Conservation (phyloP, 2,888 invertebrate species). For the Tetheella fluctuosa region DNA sequence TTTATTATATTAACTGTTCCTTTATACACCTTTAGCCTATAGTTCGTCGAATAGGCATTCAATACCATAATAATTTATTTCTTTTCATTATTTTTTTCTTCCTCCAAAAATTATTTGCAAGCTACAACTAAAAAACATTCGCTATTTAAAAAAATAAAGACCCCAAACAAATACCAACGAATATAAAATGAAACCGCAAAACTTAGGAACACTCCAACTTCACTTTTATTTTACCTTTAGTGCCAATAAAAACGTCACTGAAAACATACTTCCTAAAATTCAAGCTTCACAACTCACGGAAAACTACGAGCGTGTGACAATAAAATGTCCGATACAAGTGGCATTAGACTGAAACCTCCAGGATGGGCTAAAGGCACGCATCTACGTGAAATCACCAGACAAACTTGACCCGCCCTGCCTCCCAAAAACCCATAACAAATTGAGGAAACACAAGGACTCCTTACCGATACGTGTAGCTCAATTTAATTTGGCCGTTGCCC, state of each 20-base stretch:
- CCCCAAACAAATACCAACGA: constrained; percentile 36
- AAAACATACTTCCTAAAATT: constrained; percentile 71
- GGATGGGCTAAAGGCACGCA: constrained; percentile 77
- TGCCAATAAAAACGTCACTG: constrained; percentile 75
- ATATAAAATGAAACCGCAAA: constrained; percentile 63
- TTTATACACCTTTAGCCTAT: not conserved
- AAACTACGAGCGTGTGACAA: constrained; percentile 75
- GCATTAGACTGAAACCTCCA: constrained; percentile 69
- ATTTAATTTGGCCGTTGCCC: constrained; percentile 47
- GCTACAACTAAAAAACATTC: constrained; percentile 2
- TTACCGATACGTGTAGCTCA: constrained; percentile 40
- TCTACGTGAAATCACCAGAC: constrained; percentile 47
- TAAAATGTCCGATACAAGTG: constrained; percentile 81
- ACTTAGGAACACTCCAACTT: constrained; percentile 71
- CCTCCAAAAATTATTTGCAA: too few species aligned
- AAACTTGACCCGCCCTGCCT: constrained; percentile 42
- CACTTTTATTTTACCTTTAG: constrained; percentile 72
- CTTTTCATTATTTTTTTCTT: too few species aligned
- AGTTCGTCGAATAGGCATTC: too few species aligned
- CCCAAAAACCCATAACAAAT: constrained; percentile 15
- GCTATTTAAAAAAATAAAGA: constrained; percentile 20
- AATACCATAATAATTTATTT: too few species aligned
- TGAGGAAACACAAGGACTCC: constrained; percentile 2
- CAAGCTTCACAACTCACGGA: constrained; percentile 67
- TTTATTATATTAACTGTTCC: not conserved